These are phyloP conservation scores for Florisuga fusca DNA, from an alignment of 2,797 vertebrate genomes.

Conservation along the genomic window DNA sequence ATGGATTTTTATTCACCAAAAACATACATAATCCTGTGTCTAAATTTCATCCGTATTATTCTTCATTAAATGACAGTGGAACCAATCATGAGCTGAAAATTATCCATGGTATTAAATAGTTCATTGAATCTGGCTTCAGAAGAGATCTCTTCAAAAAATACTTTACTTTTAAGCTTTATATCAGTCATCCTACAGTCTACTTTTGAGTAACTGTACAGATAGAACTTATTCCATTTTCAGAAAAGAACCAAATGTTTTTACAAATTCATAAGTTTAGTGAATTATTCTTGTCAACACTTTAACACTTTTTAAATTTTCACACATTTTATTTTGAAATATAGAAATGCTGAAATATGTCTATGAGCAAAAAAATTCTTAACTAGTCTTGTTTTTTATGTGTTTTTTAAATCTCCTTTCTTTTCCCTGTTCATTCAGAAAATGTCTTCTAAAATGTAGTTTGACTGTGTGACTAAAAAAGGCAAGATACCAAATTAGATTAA, in stretches of 20 bases:
- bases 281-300: neutral
- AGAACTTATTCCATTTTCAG: neutral
- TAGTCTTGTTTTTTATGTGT: neutral
- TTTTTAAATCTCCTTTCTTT: neutral
- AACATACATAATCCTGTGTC: neutral
- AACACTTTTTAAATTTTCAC: neutral
- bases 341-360: neutral
- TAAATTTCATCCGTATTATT: neutral
- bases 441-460: neutral
- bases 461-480: neutral
- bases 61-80: neutral
- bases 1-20: neutral
- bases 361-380: neutral
- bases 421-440: neutral
- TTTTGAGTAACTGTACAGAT: neutral
- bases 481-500: neutral
- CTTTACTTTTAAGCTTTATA: neutral
- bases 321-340: neutral
- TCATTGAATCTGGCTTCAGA: neutral
- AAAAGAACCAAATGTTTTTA: neutral
- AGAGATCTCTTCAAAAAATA: neutral
- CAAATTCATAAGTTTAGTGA: neutral
- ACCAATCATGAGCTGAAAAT: conserved; percentile 5
- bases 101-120: neutral
- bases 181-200: neutral